A percentile compares a stretch with the other conserved stretches of the same genome.
phyloP scores from a whole-genome alignment of 2,888 invertebrate genomes.

The Chrysolina americana region DNA sequence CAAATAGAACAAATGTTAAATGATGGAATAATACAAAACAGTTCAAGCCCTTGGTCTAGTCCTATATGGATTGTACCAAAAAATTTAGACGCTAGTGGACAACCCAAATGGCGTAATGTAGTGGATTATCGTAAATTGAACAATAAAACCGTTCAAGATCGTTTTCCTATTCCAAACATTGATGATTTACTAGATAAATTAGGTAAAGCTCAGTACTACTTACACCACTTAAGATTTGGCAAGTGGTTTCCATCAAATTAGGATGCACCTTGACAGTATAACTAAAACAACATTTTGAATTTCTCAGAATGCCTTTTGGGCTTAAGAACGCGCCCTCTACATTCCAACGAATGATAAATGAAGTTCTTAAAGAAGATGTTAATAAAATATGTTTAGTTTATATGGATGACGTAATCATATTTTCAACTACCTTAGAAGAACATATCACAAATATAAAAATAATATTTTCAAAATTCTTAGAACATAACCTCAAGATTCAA shows the following conservation, averaged over 20 bases:
- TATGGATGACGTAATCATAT: slow-evolving; percentile 29
- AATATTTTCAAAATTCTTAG: slow-evolving; percentile 30
- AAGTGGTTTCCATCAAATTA: slow-evolving; percentile 43
- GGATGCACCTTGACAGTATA: slow-evolving; percentile 33
- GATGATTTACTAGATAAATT: slow-evolving; percentile 28
- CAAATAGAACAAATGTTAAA: slow-evolving; percentile 33
- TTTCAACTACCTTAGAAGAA: too few species aligned
- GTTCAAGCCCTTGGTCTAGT: too few species aligned
- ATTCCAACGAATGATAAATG: too few species aligned
- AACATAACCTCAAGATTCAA: slow-evolving; percentile 54
- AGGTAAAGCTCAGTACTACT: slow-evolving; percentile 29
- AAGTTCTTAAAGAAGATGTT: neutral
- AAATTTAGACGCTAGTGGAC: slow-evolving; percentile 31
- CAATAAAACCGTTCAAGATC: slow-evolving; percentile 18
- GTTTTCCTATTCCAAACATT: slow-evolving; percentile 26
- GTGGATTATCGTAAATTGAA: neutral
- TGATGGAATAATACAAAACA: slow-evolving; percentile 30
- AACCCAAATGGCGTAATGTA: slow-evolving; percentile 26
- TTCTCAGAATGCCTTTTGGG: slow-evolving; percentile 2
- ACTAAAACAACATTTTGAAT: slow-evolving; percentile 30
- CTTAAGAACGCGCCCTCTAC: slow-evolving; percentile 18
- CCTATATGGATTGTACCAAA: too few species aligned
- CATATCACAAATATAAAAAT: slow-evolving; percentile 15
- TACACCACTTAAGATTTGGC: slow-evolving; percentile 30
- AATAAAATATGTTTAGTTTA: slow-evolving; percentile 4